Base-by-base conservation (phyloP, 2,888 invertebrate genomes). In the Hyppa rectilinea region DNA sequence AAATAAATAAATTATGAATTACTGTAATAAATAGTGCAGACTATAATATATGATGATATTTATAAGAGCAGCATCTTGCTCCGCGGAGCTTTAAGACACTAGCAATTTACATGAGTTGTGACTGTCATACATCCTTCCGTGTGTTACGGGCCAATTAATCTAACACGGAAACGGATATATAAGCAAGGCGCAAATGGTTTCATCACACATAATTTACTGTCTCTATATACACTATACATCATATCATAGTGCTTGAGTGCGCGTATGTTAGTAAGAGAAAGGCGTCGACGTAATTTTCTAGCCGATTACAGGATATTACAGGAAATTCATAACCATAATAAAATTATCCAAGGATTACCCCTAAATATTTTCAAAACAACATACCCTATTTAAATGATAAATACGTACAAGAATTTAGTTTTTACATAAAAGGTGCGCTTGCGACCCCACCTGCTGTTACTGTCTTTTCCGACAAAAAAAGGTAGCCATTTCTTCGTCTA, bases 131-230 rank as follows among this genome's bases (percentile, higher is more conserved):
- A 94, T 95, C 95, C 95, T 95, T 95, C 95, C 95, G 93, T 88
- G 87, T 88, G 92, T 92, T 92, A 93, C 92, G 90, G 93, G 85
- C 93, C 94, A 93, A 95, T 95, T 95, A 95, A 95, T 95, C 93
- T 94, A 92, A 93, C 90, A 91, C 94, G 95, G 95, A 95, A 95
- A 91, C 94, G 94, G 95, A 95, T 93, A 94, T 92, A 91, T 89
- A 90, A 91, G 92, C 91, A 88, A 89, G 89, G 91, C 92, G 92
- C 91, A 93, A 95, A 93, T 91, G 92, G 92, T 91, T 89, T 93
- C 93, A 92, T 92, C 91, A 91, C 87, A 89, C 87, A 89, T 92
- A 91, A 92, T 92, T 91, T 90, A 90, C 86, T 81, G 84, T 84
- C 76, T 85, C 74, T 49, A 74, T 45, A 40, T 53, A 56, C 55